Evolutionary conservation across 1,140 invertebrate genomes (phyloP).

Genomic region (Brachystomella parvula): DNA sequence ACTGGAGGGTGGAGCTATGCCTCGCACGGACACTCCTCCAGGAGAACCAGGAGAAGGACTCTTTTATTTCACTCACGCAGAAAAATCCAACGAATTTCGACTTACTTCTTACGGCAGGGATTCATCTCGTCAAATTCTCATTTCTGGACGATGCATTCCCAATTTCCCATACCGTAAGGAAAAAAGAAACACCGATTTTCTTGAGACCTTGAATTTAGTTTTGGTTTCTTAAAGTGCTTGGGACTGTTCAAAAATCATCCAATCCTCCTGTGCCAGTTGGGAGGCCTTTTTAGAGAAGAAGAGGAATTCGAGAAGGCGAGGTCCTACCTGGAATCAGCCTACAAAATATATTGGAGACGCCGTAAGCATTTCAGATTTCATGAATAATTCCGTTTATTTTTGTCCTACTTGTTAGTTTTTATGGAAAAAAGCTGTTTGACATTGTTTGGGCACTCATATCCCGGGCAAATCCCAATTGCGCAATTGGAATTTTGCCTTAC

Average conservation of each 20-base stretch:
- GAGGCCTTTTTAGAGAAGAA: not conserved
- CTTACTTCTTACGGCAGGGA: not conserved
- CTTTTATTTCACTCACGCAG: not conserved
- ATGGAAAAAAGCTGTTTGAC: no score
- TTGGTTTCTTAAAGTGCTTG: not conserved
- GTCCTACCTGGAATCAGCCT: not conserved
- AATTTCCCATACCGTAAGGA: not conserved
- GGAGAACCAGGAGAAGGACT: not conserved
- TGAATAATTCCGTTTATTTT: no score
- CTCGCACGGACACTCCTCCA: not conserved
- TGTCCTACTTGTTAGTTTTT: no score
- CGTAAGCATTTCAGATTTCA: no score
- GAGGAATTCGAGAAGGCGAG: not conserved
- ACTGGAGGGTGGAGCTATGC: not conserved
- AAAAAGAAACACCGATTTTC: not conserved
- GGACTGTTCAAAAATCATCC: not conserved
- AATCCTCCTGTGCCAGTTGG: not conserved
- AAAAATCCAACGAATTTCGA: not conserved
- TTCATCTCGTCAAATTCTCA: not conserved
- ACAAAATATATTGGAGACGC: no score
- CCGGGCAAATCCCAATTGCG: no score
- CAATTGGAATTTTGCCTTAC: no score
- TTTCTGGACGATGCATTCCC: not conserved
- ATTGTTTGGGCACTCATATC: no score
- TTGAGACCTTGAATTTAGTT: not conserved